These are phyloP conservation scores for Meteorus colon DNA, from an alignment of 2,888 invertebrate genomes.

Conservation along the genomic window DNA sequence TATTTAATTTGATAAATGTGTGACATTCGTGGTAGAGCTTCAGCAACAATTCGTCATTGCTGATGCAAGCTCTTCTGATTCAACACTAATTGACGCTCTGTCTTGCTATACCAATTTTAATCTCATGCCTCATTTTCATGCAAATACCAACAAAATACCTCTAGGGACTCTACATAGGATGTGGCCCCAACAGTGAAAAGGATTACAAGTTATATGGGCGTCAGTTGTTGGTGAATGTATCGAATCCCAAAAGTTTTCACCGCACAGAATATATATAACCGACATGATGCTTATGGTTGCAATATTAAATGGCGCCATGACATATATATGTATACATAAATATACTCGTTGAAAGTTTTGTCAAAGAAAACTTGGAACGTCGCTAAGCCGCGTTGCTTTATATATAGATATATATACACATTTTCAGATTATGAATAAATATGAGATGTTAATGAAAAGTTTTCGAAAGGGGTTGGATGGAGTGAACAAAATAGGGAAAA, in stretches of 20 bases:
- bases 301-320: conserved; percentile 5
- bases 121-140: conserved; percentile 40
- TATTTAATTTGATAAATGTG: background rate
- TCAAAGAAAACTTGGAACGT: conserved; percentile 36
- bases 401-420: background rate
- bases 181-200: conserved; percentile 21
- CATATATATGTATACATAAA: background rate
- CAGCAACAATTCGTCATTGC: background rate
- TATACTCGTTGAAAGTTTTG: conserved; percentile 21
- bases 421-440: conserved; percentile 51
- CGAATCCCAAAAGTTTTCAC: conserved; percentile 27
- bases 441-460: conserved; percentile 55
- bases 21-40: background rate
- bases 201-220: conserved; percentile 31
- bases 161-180: conserved; percentile 17
- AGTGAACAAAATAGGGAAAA: background rate
- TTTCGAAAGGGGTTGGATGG: conserved; percentile 1
- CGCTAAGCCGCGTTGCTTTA: conserved; percentile 24
- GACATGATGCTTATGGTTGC: conserved; percentile 22
- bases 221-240: conserved; percentile 7
- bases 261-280: conserved; percentile 12
- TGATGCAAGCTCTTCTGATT: conserved; percentile 5
- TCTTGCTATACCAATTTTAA: conserved; percentile 38
- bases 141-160: conserved; percentile 36
- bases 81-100: conserved; percentile 40